Base-by-base conservation (phyloP, 2,113 vertebrate genomes). In the Sisor rabdophorus region DNA sequence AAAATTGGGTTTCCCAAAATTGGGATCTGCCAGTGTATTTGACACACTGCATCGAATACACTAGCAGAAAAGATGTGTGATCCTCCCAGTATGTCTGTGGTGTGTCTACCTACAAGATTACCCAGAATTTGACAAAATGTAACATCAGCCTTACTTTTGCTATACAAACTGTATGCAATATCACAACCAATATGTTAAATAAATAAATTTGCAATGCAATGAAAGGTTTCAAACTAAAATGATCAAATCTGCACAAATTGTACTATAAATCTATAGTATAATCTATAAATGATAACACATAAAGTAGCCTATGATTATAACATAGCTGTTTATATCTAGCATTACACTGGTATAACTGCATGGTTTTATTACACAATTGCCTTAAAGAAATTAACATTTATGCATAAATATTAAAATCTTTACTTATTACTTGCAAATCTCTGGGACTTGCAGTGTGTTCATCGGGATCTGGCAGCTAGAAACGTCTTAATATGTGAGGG, bases 401-500 rank as follows among this genome's bases (percentile, higher is more conserved):
- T 44, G 1, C 11, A 40, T n/a, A 40, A n/a, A 22, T 44, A 44
- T 44, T 22, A 36, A 20, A 44, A 32, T 40, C 20, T 67, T 36
- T 26, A 26, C 17, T 44, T 13, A 8, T 0, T 9, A 12, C 47
- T 1, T 52, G 11, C 0, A 52, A 28, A 19, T 19, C 53, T 69
- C 9, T 81, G 48, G 13, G 44, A 60, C 13, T 71, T 78, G 0
- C 86, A 99, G 97, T 99, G 97, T n/a, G 97, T 99, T 76, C 97
- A 99, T 77, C 93, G 97, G 15, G 97, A 99, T 83, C 90, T 99
- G 75, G 97, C 97, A 0, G 97, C 97, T 71, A 93, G 97, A 75
- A 99, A 99, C 0, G 97, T 99, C 70, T 89, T 99, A 84, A 98
- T 99, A 88, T 98, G 96, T 0, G 97, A 99, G 77, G 96, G 97